These are phyloP conservation scores for Drosophila fuyamai DNA, from an alignment of 1,140 invertebrate genomes.

Conservation along the genomic window DNA sequence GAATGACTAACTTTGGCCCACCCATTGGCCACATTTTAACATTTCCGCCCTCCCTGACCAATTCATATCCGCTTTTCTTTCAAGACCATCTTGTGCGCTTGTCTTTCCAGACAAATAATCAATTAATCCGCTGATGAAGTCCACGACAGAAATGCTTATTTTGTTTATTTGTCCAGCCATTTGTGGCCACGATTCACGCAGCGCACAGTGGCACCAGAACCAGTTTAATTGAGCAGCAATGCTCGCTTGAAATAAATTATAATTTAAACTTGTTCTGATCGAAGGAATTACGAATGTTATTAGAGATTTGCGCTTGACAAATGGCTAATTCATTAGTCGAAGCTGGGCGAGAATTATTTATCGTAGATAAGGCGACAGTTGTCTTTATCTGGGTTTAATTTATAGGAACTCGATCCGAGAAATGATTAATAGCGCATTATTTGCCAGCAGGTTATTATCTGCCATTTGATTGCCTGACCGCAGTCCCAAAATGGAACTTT, in stretches of 20 bases:
- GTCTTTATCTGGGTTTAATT: slow-evolving; percentile 27
- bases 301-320: slow-evolving; percentile 53
- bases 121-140: slow-evolving; percentile 82
- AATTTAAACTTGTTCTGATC: slow-evolving; percentile 60
- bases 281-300: slow-evolving; percentile 45
- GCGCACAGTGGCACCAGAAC: slow-evolving; percentile 64
- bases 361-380: slow-evolving; percentile 26
- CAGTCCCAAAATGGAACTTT: slow-evolving; percentile 27
- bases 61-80: slow-evolving; percentile 54
- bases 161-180: slow-evolving; percentile 54
- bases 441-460: slow-evolving; percentile 9
- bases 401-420: slow-evolving; percentile 18
- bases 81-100: slow-evolving; percentile 45
- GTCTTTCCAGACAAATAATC: slow-evolving; percentile 76
- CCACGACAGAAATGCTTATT: slow-evolving; percentile 75
- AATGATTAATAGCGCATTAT: slow-evolving; percentile 21
- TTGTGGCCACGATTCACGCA: slow-evolving; percentile 45
- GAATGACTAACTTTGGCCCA: slow-evolving; percentile 55
- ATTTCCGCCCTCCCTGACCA: slow-evolving; percentile 26
- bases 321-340: slow-evolving; percentile 54
- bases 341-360: slow-evolving; percentile 19
- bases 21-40: slow-evolving; percentile 41
- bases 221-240: slow-evolving; percentile 47
- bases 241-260: slow-evolving; percentile 17
- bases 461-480: slow-evolving; percentile 3